Percentiles rank a stretch among this genome's conserved stretches.
Evolutionary conservation across 2,888 invertebrate species (phyloP).

Genomic region (Acheta domesticus): DNA sequence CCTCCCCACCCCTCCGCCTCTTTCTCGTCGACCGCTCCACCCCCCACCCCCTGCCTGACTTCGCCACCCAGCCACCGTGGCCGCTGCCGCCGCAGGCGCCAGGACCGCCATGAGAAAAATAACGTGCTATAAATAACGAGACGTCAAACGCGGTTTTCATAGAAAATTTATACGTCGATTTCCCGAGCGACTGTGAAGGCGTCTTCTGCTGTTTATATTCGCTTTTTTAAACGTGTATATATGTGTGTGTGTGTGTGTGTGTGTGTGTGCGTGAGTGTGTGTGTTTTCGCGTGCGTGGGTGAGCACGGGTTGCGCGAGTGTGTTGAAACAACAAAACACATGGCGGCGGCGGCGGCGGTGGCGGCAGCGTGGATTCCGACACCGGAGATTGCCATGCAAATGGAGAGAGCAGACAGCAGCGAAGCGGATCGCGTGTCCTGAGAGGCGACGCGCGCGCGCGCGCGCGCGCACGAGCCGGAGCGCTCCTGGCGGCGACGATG

Average conservation of each 20-base stretch:
- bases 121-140: background rate
- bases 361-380: background rate
- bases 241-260: too few relatives aligned
- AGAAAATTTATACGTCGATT: slow-evolving; percentile 18
- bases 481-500: background rate
- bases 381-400: background rate
- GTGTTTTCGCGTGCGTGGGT: too few relatives aligned
- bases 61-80: background rate
- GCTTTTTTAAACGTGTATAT: background rate
- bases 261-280: too few relatives aligned
- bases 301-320: background rate
- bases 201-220: background rate
- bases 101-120: background rate
- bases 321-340: slow-evolving; percentile 7
- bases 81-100: background rate
- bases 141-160: slow-evolving; percentile 4
- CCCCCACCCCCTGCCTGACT: background rate
- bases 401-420: background rate
- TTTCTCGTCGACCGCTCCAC: background rate
- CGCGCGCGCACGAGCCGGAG: background rate
- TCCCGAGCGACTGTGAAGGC: background rate
- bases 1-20: background rate
- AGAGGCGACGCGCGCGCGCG: background rate
- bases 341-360: background rate
- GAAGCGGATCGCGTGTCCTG: background rate